phyloP scores from a whole-genome alignment of 2,888 invertebrate species.

The Torymus tubicola region DNA sequence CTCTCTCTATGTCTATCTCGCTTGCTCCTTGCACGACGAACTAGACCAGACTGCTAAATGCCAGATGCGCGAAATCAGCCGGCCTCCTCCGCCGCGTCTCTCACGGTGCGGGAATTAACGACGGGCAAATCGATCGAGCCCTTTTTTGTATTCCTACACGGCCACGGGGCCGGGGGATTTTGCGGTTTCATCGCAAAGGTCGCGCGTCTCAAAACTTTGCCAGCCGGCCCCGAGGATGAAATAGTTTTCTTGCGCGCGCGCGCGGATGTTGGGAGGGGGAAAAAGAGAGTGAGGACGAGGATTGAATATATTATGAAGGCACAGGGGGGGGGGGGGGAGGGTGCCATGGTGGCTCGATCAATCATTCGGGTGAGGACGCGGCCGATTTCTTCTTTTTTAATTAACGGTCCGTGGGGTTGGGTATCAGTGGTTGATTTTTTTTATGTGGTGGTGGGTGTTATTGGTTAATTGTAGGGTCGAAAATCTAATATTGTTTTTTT shows the following conservation, averaged over 20 bases:
- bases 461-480: no score
- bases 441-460: background rate
- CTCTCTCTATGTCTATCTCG: conserved; percentile 55
- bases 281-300: conserved; percentile 46
- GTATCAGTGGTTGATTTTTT: background rate
- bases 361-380: conserved; percentile 27
- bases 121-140: conserved; percentile 57
- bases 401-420: background rate
- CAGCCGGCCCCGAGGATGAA: conserved; percentile 46
- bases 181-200: conserved; percentile 51
- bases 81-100: conserved; percentile 60
- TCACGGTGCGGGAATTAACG: conserved; percentile 67
- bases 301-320: conserved; percentile 53
- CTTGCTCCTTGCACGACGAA: conserved; percentile 36
- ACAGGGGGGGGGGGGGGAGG: background rate
- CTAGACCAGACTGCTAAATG: conserved; percentile 71
- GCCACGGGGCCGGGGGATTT: conserved; percentile 27
- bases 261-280: background rate
- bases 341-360: conserved; percentile 16
- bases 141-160: conserved; percentile 49
- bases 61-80: conserved; percentile 73
- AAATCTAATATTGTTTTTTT: no score
- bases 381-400: conserved; percentile 33
- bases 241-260: conserved; percentile 52
- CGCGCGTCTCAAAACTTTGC: conserved; percentile 52